Percentiles rank a stretch among this genome's conserved stretches.
Evolutionary conservation across 2,888 invertebrate genomes (phyloP).

Genomic region (Lithophane leautieri): DNA sequence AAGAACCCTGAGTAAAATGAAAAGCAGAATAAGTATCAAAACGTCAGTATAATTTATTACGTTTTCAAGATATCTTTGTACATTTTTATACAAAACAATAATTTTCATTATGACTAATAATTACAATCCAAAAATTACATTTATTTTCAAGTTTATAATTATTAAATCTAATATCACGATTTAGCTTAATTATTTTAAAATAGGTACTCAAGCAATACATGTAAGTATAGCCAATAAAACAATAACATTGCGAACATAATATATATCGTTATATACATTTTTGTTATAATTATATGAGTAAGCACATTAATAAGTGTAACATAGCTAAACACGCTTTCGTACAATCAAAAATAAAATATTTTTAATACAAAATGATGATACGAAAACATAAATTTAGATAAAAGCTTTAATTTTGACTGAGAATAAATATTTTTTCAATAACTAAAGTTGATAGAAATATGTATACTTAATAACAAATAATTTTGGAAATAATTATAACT

Average conservation of each 20-base stretch:
- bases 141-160: conserved; percentile 89
- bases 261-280: conserved; percentile 71
- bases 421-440: conserved; percentile 25
- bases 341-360: conserved; percentile 52
- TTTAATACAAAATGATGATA: conserved; percentile 43
- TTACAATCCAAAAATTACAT: conserved; percentile 90
- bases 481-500: conserved; percentile 1
- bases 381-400: conserved; percentile 47
- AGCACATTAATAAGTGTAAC: conserved; percentile 72
- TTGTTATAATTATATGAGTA: conserved; percentile 66
- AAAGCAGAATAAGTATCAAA: conserved; percentile 88
- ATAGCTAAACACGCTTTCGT: conserved; percentile 63
- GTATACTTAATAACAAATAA: not conserved
- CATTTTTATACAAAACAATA: conserved; percentile 90
- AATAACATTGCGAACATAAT: conserved; percentile 84
- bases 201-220: conserved; percentile 86
- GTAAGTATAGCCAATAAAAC: conserved; percentile 79
- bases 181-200: conserved; percentile 88
- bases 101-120: conserved; percentile 88
- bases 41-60: conserved; percentile 90
- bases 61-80: conserved; percentile 89
- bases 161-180: conserved; percentile 90
- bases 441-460: not conserved
- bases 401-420: conserved; percentile 34
- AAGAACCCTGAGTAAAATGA: conserved; percentile 71